Evolutionary conservation across 2,797 vertebrate species (phyloP).

Genomic region (Bovichtus diacanthus): DNA sequence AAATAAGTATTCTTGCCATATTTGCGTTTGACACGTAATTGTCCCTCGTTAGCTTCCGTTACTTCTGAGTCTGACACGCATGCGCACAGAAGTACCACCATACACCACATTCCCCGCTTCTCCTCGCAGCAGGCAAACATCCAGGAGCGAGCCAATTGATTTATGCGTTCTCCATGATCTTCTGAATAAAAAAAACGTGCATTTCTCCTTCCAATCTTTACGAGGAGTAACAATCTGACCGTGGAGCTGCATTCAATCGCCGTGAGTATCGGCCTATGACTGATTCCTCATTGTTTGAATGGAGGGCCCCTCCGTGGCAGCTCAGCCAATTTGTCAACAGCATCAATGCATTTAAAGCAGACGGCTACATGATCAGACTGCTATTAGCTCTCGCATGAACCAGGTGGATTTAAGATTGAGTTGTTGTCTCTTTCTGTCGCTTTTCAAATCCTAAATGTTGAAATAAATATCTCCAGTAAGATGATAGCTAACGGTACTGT

Average conservation of each 20-base stretch:
- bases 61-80: conserved; percentile 46
- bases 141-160: neutral
- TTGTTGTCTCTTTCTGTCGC: rapidly evolving
- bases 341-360: neutral
- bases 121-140: conserved; percentile 38
- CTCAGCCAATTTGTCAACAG: conserved; percentile 71
- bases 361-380: neutral
- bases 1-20: neutral
- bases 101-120: conserved; percentile 83
- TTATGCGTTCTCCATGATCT: neutral
- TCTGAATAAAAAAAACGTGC: neutral
- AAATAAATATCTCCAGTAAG: no score
- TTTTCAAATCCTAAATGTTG: rapidly evolving
- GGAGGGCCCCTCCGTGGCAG: conserved; percentile 68
- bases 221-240: conserved; percentile 10
- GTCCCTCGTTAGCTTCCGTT: conserved; percentile 62
- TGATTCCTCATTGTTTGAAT: conserved; percentile 79
- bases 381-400: neutral
- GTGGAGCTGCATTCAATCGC: conserved; percentile 14
- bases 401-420: rapidly evolving
- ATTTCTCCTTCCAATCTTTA: neutral
- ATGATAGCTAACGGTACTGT: neutral
- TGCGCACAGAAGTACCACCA: conserved; percentile 69
- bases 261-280: conserved; percentile 68
- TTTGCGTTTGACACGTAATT: conserved; percentile 9